Conservation (phyloP, 2,888 invertebrate genomes). For the Tubulanus polymorphus region DNA sequence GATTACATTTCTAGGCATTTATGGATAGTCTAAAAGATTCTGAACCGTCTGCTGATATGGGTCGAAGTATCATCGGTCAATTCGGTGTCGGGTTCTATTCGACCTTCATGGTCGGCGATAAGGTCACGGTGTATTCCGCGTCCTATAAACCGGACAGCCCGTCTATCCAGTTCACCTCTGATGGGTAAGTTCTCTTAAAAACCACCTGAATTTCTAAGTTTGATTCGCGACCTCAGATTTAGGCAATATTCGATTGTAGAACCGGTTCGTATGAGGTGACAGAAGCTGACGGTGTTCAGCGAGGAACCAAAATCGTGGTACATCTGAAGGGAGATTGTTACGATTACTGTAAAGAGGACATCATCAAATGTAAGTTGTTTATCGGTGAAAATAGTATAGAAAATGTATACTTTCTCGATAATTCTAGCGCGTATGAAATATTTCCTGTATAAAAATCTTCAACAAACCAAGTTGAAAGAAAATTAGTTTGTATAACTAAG, state of each 20-base stretch:
- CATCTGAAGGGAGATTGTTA: constrained; percentile 82
- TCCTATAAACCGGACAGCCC: constrained; percentile 61
- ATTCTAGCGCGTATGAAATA: too few species aligned
- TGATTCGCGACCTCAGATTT: too few species aligned
- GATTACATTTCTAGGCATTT: constrained; percentile 63
- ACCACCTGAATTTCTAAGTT: too few species aligned
- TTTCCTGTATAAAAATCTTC: too few species aligned
- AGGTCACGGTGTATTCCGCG: constrained; percentile 85
- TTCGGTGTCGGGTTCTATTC: constrained; percentile 99
- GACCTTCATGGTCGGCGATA: constrained; percentile 94
- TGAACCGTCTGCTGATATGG: constrained; percentile 37
- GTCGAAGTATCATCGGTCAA: constrained; percentile 61
- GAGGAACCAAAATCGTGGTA: constrained; percentile 89
- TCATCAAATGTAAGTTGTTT: constrained; percentile 64
- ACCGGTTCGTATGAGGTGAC: constrained; percentile 85
- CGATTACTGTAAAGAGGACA: constrained; percentile 83
- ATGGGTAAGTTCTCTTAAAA: constrained; percentile 75
- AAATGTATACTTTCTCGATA: too few species aligned
- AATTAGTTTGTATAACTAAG: too few species aligned
- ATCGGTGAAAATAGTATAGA: too few species aligned
- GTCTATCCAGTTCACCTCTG: constrained; percentile 84
- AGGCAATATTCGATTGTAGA: constrained; percentile 56
- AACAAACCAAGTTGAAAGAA: too few species aligned
- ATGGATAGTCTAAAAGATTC: constrained; percentile 74
- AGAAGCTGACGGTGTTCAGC: constrained; percentile 75